A percentile compares a stretch with the other conserved stretches of the same genome.
Evolutionary conservation across 2,888 invertebrate species (phyloP).

Genomic region (Eristalis intricaria): DNA sequence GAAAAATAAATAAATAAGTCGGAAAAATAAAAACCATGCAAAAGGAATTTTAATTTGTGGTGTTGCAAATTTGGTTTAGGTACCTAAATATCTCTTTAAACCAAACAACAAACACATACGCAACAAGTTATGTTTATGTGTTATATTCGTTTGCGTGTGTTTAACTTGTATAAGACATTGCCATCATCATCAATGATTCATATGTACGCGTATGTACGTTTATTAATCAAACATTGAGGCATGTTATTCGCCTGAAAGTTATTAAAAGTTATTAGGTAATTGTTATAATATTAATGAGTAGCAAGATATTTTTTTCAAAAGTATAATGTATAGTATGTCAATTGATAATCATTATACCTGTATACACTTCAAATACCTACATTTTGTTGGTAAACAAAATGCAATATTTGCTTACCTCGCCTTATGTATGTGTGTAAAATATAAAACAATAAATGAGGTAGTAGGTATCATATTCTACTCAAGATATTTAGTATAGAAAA

Average conservation of each 20-base stretch:
- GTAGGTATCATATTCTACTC: no score
- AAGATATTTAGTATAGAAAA: no score
- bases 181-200: conserved; percentile 36
- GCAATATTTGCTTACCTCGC: no score
- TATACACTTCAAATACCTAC: background rate
- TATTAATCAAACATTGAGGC: background rate
- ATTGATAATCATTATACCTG: background rate
- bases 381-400: no score
- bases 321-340: background rate
- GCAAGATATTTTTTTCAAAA: background rate
- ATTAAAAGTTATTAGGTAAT: background rate
- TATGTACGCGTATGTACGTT: no score
- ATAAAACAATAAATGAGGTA: no score
- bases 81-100: background rate
- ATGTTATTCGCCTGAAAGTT: background rate
- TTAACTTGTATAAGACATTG: background rate
- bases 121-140: background rate
- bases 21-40: conserved; percentile 18
- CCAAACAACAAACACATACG: background rate
- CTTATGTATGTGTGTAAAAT: no score
- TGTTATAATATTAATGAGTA: background rate
- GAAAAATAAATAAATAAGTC: background rate
- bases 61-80: conserved; percentile 15
- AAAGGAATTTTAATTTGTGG: conserved; percentile 30
- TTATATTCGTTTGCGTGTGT: background rate